These are phyloP conservation scores for Nilaparvata lugens DNA, from an alignment of 1,140 invertebrate species.

Conservation along the genomic window DNA sequence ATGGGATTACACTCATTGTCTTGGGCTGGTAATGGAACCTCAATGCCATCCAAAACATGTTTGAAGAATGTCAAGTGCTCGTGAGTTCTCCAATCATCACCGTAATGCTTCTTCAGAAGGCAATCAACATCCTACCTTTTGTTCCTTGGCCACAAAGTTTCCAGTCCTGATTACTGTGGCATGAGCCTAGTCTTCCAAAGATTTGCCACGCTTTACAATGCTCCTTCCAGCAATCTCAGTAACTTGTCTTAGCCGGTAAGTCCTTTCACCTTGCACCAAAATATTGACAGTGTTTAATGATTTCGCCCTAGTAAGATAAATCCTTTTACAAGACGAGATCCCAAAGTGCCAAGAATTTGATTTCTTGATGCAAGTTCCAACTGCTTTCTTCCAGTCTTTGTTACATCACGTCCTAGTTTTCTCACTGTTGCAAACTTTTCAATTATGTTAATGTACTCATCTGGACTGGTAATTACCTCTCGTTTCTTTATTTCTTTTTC, in stretches of 20 bases:
- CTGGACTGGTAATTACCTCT: no score
- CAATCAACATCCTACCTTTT: conserved; percentile 6
- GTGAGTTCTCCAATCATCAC: conserved; percentile 5
- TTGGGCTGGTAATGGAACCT: no score
- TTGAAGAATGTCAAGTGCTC: no score
- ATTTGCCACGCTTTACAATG: no score
- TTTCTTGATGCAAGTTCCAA: not conserved
- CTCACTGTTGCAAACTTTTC: conserved; percentile 14
- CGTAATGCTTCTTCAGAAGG: conserved; percentile 11
- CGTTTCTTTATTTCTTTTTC: no score
- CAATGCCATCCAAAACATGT: no score
- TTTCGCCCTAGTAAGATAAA: conserved; percentile 4
- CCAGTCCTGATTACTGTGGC: not conserved
- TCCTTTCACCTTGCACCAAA: conserved; percentile 10
- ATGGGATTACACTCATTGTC: no score
- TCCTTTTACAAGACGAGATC: conserved; percentile 15
- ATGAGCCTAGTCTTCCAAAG: no score
- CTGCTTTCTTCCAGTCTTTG: conserved; percentile 9
- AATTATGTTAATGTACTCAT: conserved; percentile 16
- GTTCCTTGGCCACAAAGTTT: not conserved
- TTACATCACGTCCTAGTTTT: conserved; percentile 2
- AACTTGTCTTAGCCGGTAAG: not conserved
- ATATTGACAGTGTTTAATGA: not conserved
- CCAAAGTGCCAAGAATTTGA: conserved; percentile 15
- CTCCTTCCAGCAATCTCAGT: not conserved